Base-by-base conservation (phyloP, 2,797 vertebrate species). In the Pachyuromys duprasi region DNA sequence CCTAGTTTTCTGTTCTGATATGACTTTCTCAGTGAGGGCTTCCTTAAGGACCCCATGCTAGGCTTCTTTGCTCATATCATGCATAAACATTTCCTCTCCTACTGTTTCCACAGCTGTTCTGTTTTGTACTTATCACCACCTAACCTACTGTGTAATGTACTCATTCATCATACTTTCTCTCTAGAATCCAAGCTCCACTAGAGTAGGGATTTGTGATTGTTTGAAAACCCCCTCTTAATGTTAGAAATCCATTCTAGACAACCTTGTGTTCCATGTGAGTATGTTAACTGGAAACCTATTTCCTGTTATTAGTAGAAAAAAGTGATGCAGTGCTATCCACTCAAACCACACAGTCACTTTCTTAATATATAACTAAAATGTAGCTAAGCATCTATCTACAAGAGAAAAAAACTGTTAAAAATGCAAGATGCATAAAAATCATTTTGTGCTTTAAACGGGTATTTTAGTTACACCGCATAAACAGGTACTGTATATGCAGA, bases 231-330 rank as follows among this genome's bases (percentile, higher is more conserved):
- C 57, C 39, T 80, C 4, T 57, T 86, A 78, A 93, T 78, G 18
- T 45, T 74, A 70, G 12, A 26, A 87, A 86, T 74, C 31, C 8
- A 42, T 87, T 91, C 49, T 55, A 70, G 91, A 88, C 94, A 87
- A 72, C 65, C 22, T 5, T 28, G 26, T 22, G 1, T 67, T 93
- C 26, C 86, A 0, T 92, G 26, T 86, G n/a, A 89, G 89, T 75
- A 91, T 86, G 20, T 86, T 95, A 95, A 79, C 69, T 93, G 18
- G 79, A 53, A 96, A 53, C 6, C 45, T 60, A 69, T 93, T 95
- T 89, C 14, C 53, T 28, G 89, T 42, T 89, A 45, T 26, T 69
- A 86, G 7, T 28, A 62, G 28, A 28, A 9, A 53, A 45, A 57
- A 62, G 8, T 70, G 57, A 74, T 72, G 2, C 14, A 49, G 33